Evolutionary conservation across 2,797 vertebrate genomes (phyloP), one percentile per base, ranked within the genome.

Genomic region (Zenarchopterus dispar): DNA sequence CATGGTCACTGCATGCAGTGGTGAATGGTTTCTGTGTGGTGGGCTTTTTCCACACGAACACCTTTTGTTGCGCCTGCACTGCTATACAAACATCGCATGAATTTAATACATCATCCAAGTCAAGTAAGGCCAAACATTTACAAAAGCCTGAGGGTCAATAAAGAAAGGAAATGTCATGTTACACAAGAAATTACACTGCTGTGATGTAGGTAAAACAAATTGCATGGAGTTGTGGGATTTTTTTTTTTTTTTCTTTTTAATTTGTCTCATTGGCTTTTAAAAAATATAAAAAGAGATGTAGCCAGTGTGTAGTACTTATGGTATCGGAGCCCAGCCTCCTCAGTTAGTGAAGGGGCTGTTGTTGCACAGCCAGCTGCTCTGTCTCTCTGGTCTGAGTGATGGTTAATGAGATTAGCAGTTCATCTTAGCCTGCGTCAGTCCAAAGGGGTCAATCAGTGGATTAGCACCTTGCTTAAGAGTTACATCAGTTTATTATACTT

Each of bases 331-430:
- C 4, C 75, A 74, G 72, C 77, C 76, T 42, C 80, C 62, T 71
- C 67, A 45, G 74, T 78, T 18, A 70, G 76, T 78, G 84, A 86
- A 76, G 78, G 82, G 79, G 57, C 63, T 50, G 56, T 73, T 81
- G 81, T 42, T 66, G 19, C 67, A 62, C 76, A 56, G 73, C 78
- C 89, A 90, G 85, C 86, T 90, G 69, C 58, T 52, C 78, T 70
- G 10, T 69, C 84, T 62, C 78, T 74, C 67, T 18, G 23, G 75
- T 81, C 86, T 83, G 71, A 60, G 86, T 85, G 81, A 78, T 61
- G 56, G 60, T 87, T 94, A 94, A 95, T 92, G 70, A 92, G 94
- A 92, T 94, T 94, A 94, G 84, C 81, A 52, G 56, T 46, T 80
- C 64, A 75, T 84, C 85, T 87, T 85, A 85, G 82, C 62, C 84